Evolutionary conservation across 2,888 invertebrate species (phyloP).

Genomic region (Phengaris arion): DNA sequence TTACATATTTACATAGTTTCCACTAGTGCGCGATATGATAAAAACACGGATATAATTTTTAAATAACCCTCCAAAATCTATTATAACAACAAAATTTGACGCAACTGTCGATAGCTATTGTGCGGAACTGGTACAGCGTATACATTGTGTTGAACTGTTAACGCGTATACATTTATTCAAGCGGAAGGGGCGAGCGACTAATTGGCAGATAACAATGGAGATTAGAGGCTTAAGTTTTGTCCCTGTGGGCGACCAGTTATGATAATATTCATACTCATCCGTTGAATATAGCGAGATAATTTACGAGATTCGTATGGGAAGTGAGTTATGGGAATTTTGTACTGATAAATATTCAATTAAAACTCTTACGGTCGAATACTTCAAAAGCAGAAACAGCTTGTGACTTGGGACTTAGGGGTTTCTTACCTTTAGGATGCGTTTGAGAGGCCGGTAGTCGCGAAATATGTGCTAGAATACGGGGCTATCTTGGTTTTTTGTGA

Average conservation of each 20-base stretch:
- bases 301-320: background rate
- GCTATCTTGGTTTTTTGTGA: no score
- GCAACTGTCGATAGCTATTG: constrained; percentile 10
- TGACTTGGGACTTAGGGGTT: no score
- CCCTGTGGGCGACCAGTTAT: constrained; percentile 76
- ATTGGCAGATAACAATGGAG: constrained; percentile 76
- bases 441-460: no score
- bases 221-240: constrained; percentile 67
- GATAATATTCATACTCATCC: constrained; percentile 60
- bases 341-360: constrained; percentile 1
- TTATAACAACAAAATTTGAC: background rate
- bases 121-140: background rate
- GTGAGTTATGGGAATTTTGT: no score
- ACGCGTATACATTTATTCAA: constrained; percentile 74
- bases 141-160: constrained; percentile 50
- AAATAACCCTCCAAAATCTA: background rate
- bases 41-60: background rate
- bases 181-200: constrained; percentile 76
- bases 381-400: no score
- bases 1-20: no score
- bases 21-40: no score
- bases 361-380: background rate
- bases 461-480: no score
- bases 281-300: background rate
- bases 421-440: no score